phyloP scores from a whole-genome alignment of 2,888 invertebrate genomes.

The Epsilonema sp. region DNA sequence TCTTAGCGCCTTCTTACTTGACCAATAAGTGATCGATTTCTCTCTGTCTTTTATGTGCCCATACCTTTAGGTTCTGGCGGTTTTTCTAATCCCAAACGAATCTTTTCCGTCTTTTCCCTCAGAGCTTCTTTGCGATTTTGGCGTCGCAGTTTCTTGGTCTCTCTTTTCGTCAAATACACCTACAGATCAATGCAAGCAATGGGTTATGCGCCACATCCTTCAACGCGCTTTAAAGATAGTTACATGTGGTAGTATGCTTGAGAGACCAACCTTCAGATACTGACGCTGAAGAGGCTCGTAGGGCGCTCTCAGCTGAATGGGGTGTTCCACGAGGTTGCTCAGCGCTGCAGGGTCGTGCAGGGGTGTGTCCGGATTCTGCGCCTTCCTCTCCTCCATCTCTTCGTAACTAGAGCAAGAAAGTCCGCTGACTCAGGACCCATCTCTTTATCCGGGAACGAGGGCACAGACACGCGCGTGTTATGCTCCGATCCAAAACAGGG shows the following conservation, averaged over 20 bases:
- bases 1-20: too few species aligned
- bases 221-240: background rate
- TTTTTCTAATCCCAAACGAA: conserved; percentile 73
- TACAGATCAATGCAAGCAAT: conserved; percentile 10
- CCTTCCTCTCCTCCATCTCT: too few species aligned
- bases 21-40: too few species aligned
- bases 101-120: conserved; percentile 96
- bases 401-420: background rate
- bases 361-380: too few species aligned
- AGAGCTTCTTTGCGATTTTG: conserved; percentile 85
- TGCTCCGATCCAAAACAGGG: too few species aligned
- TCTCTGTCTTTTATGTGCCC: background rate
- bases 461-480: background rate
- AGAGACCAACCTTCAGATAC: conserved; percentile 16
- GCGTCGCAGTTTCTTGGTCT: conserved; percentile 77
- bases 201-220: background rate
- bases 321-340: conserved; percentile 87
- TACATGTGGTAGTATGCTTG: too few species aligned
- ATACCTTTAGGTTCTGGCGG: conserved; percentile 78
- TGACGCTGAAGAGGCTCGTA: conserved; percentile 43
- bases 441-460: background rate
- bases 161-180: conserved; percentile 58
- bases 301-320: conserved; percentile 79
- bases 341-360: too few species aligned
- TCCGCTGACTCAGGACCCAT: background rate